Evolutionary conservation across 2,888 invertebrate genomes (phyloP).

Genomic region (Oligia latruncula): DNA sequence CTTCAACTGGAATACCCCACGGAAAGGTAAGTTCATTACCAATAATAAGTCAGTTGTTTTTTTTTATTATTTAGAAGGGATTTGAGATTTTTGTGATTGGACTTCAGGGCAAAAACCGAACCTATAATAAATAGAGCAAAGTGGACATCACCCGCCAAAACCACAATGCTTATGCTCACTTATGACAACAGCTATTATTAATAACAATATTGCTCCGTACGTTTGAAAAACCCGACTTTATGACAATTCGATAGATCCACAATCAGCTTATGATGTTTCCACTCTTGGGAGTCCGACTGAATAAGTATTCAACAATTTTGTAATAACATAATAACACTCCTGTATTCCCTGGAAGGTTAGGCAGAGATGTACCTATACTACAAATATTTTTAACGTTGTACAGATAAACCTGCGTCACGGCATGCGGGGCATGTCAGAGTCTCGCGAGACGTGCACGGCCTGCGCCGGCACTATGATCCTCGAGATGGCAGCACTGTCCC

Average conservation of each 20-base stretch:
- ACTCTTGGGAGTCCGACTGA: neutral
- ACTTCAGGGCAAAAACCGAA: neutral
- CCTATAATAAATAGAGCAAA: neutral
- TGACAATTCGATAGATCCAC: neutral
- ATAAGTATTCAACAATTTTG: neutral
- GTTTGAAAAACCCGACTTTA: neutral
- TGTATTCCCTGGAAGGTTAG: neutral
- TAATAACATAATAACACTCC: neutral
- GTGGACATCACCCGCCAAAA: neutral
- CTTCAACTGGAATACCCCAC: conserved; percentile 98
- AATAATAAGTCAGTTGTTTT: neutral
- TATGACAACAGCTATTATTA: neutral
- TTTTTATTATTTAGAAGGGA: neutral
- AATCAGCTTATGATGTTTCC: neutral
- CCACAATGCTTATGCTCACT: neutral
- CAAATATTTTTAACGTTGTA: neutral
- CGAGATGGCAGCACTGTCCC: conserved; percentile 98
- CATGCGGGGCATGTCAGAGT: conserved; percentile 93
- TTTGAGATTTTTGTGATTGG: neutral
- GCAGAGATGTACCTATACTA: neutral
- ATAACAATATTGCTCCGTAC: neutral
- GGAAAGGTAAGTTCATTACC: conserved; percentile 93
- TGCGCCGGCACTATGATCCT: conserved; percentile 99
- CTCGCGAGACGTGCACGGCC: conserved; percentile 98
- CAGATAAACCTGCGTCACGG: conserved; percentile 95